These are phyloP conservation scores for Drosophila helvetica DNA, from an alignment of 2,888 invertebrate genomes.

Conservation along the genomic window DNA sequence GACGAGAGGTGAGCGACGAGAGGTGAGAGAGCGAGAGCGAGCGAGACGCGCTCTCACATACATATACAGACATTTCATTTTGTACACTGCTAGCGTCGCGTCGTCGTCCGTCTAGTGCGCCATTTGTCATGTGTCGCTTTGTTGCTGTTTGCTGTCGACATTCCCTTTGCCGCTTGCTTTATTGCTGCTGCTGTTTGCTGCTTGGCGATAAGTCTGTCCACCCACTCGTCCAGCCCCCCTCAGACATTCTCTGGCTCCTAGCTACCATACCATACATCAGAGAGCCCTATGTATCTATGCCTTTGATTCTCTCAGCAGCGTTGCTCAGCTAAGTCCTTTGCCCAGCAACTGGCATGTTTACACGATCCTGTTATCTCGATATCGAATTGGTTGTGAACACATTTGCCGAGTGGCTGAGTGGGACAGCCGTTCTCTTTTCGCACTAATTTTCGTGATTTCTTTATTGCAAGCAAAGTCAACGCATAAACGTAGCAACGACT, in stretches of 20 bases:
- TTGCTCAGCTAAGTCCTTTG: conserved; percentile 47
- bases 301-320: conserved; percentile 45
- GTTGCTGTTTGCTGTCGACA: conserved; percentile 41
- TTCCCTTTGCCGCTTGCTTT: conserved; percentile 52
- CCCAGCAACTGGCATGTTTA: conserved; percentile 33
- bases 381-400: not conserved
- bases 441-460: not conserved
- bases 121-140: conserved; percentile 74
- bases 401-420: not conserved
- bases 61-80: conserved; percentile 74
- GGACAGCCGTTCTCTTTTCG: not conserved
- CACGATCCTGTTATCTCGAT: not conserved
- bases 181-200: conserved; percentile 37
- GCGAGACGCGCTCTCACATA: conserved; percentile 28
- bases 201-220: conserved; percentile 34
- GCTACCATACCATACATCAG: conserved; percentile 72
- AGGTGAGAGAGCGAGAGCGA: not conserved
- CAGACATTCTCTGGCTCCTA: conserved; percentile 17
- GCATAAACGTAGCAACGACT: conserved; percentile 38
- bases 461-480: not conserved
- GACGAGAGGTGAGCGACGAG: not conserved
- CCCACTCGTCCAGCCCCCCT: conserved; percentile 22
- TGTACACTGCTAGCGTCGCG: conserved; percentile 22
- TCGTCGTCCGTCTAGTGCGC: conserved; percentile 54
- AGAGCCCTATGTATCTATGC: conserved; percentile 49